Evolutionary conservation across 2,113 vertebrate species (phyloP).

Genomic region (Phylloscopus trochiloides): DNA sequence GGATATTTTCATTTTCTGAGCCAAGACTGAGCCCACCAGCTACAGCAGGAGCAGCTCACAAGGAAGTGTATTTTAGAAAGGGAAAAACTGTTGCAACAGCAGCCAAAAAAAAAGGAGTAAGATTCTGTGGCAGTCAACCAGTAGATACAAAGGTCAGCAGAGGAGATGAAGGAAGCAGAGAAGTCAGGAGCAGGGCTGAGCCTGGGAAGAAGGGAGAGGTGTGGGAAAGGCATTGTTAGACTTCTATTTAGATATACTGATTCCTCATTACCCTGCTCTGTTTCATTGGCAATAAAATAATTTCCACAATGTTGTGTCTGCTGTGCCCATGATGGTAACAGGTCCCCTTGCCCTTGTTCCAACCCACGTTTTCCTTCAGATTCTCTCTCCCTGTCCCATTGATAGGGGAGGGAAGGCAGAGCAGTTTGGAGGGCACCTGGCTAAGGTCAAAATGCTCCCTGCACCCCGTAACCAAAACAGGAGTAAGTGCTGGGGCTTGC

Average conservation of each 20-base stretch:
- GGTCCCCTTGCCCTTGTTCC: neutral
- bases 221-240: neutral
- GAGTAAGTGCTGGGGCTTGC: neutral
- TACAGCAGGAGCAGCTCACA: fast-evolving
- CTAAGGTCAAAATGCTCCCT: neutral
- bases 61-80: neutral
- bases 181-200: neutral
- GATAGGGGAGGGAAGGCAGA: neutral
- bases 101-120: neutral
- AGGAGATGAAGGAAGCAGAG: neutral
- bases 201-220: neutral
- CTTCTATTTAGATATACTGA: neutral
- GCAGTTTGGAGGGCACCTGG: neutral
- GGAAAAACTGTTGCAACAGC: neutral
- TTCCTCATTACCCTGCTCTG: neutral
- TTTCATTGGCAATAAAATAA: neutral
- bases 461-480: too few species aligned
- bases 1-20: neutral
- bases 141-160: neutral
- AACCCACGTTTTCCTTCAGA: neutral
- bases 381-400: neutral
- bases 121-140: neutral
- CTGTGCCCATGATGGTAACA: neutral
- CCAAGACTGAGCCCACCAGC: neutral
- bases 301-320: fast-evolving